Evolutionary conservation across 1,140 invertebrate species (phyloP).

Genomic region (Melanaphis sacchari): DNA sequence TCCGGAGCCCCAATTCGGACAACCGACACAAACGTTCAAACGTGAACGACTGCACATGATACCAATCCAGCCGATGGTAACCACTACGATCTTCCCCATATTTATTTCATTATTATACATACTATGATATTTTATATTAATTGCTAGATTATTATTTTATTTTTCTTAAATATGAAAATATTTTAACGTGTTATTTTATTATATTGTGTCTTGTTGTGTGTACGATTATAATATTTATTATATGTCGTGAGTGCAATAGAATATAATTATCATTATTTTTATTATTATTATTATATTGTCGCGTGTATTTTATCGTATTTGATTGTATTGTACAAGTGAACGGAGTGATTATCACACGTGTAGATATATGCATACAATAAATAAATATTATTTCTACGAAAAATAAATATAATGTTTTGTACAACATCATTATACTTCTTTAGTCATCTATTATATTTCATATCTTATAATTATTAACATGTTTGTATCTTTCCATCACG

Average conservation of each 20-base stretch:
- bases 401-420: not conserved
- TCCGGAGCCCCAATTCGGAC: slow-evolving; percentile 31
- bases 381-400: not conserved
- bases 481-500: too few species aligned
- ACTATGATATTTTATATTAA: not conserved
- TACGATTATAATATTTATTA: not conserved
- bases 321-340: not conserved
- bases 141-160: not conserved
- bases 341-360: not conserved
- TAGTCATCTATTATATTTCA: too few species aligned
- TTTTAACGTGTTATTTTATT: not conserved
- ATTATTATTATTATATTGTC: not conserved
- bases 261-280: not conserved
- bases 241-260: not conserved
- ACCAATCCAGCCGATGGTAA: not conserved
- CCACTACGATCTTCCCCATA: not conserved
- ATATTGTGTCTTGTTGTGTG: not conserved
- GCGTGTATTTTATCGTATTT: not conserved
- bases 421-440: not conserved
- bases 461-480: too few species aligned
- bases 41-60: not conserved
- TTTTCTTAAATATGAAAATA: not conserved
- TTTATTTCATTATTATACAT: not conserved
- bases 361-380: not conserved
- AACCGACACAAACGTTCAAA: slow-evolving; percentile 31